These are phyloP conservation scores for Tinea semifulvella DNA, from an alignment of 2,888 invertebrate species.

Conservation along the genomic window DNA sequence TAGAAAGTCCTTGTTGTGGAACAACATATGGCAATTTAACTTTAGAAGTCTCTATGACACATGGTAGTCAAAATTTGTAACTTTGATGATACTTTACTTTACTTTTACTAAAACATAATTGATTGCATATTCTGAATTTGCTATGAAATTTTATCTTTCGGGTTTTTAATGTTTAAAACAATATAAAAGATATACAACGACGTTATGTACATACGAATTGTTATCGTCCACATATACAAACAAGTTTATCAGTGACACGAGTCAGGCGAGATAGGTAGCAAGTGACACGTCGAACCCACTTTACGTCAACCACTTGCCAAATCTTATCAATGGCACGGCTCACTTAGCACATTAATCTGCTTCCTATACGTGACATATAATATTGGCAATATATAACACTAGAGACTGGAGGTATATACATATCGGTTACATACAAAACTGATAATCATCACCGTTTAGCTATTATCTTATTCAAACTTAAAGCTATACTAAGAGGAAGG, in stretches of 20 bases:
- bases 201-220: constrained; percentile 6
- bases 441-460: no score
- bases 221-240: constrained; percentile 9
- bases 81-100: no score
- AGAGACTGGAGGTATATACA: no score
- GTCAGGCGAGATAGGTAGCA: constrained; percentile 10
- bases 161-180: constrained; percentile 2
- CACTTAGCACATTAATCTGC: constrained; percentile 40
- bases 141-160: neutral
- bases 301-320: constrained; percentile 13
- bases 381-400: neutral
- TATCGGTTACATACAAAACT: no score
- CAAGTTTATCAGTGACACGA: constrained; percentile 13
- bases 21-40: no score
- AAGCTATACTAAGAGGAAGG: no score
- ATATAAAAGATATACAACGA: constrained; percentile 3
- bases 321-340: constrained; percentile 36
- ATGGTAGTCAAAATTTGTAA: no score
- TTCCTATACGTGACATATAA: constrained; percentile 24
- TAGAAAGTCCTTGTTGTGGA: no score
- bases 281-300: constrained; percentile 13
- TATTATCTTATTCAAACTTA: no score
- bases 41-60: no score
- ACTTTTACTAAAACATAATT: no score
- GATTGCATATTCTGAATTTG: no score